Evolutionary conservation across 2,113 vertebrate genomes (phyloP), one percentile per base, ranked within the genome.

Genomic region (Tichodroma muraria): DNA sequence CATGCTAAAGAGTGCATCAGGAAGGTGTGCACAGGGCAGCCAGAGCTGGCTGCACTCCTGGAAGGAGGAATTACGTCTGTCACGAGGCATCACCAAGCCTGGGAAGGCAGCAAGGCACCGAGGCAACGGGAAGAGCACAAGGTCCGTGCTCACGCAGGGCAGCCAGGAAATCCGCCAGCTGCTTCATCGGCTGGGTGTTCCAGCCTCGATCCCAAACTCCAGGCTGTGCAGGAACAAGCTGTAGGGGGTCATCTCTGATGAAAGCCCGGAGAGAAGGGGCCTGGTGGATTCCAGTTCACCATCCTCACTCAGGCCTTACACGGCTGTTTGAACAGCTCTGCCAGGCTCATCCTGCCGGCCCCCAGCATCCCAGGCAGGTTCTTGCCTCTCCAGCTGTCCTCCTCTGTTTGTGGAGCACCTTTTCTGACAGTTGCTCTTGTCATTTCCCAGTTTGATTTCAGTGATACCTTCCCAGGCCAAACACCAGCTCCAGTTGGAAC

Each of bases 1-100:
- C 19, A 14, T 28, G n/a, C 18, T 15, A 42, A 38, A 50, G 27
- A 15, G 49, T 2, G 20, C 68, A 40, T 6, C n/a, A 2, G 6
- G 27, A 3, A 27, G 69, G 50, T 2, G 16, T 5, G 69, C 69
- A 19, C 38, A 15, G 3, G 13, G 24, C 9, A 57, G 71, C 31
- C 31, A 16, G 52, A 11, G 31, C 52, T 27, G 70, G 9, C 70
- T 73, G 70, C 24, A 3, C 23, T 27, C 40, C 70, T 28, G 53
- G 23, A 1, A 45, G 25, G 25, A 5, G 24, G 3, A 23, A 75
- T 35, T 8, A 5, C 54, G 17, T 22, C 27, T 24, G 42, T 3
- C 42, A 18, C 0, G 6, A 23, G 42, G 25, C 1, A 1, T 6
- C 54, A 17, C 42, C 53, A 7, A 16, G 71, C 52, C 38, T 15